Base-by-base conservation (phyloP, 2,888 invertebrate species). In the Limnephilus rhombicus region DNA sequence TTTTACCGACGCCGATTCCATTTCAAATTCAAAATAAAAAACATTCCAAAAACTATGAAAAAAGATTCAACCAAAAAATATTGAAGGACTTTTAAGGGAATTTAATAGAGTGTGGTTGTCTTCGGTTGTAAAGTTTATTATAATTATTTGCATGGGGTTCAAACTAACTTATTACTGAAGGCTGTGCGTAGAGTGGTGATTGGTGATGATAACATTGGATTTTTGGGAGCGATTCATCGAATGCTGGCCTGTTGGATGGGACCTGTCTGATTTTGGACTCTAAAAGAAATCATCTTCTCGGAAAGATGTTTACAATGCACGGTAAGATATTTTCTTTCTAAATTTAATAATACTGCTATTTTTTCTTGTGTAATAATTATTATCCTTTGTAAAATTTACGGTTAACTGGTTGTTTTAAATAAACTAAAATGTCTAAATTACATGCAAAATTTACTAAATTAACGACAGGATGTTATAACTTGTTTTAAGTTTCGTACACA, bases 1-100 rank as follows among this genome's bases (percentile, higher is more conserved):
- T 86, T 41, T 80, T 29, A 86, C 86, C 41, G 86, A 87, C 86
- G 91, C 45, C 49, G 68, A 86, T n/a, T 83, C 87, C 53, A 49
- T 0, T 49, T 15, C 41, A 85, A 41, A 11, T 85, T 85, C 41
- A 34, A 85, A 83, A 9, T 85, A 24, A 41, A 85, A 85, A 41
- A 24, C 41, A 15, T 24, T 18, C 9, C 3, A 41, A 37, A 34
- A 34, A 31, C 82, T 13, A 29, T 9, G 80, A 80, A 80, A 80
- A 80, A 82, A 82, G 0, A 31, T 34, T 15, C 24, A 15, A 24
- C 49, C 49, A 85, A 85, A 85, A n/a, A 4, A n/a, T 9, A 24
- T 18, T 18, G 41, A 11, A 41, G 9, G 5, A n/a, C n/a, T 85
- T 82, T 82, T 29, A 34, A 34, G 29, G 12, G 3, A 85, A 18